A percentile compares a stretch with the other conserved stretches of the same genome.
Conservation (phyloP, 2,888 invertebrate genomes). For the Euplagia quadripunctaria region DNA sequence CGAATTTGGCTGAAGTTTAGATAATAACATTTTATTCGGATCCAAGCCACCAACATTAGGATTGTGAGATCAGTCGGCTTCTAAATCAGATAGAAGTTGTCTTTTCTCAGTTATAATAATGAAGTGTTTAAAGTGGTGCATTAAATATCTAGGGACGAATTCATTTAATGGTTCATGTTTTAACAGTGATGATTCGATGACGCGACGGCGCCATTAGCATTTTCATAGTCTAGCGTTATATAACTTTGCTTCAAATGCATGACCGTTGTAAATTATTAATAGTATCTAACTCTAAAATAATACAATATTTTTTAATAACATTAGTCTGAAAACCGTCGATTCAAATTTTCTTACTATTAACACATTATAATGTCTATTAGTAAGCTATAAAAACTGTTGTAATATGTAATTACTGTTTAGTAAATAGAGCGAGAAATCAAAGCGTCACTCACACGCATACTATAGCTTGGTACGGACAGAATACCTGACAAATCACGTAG, state of each 20-base stretch:
- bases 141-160: too few species aligned
- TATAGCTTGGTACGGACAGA: slow-evolving; percentile 49
- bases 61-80: too few species aligned
- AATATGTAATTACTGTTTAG: slow-evolving; percentile 67
- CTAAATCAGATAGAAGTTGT: too few species aligned
- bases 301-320: neutral
- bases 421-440: slow-evolving; percentile 82
- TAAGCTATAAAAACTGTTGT: slow-evolving; percentile 62
- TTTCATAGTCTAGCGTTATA: too few species aligned
- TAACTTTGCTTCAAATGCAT: neutral
- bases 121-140: too few species aligned
- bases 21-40: too few species aligned
- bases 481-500: slow-evolving; percentile 23
- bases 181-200: too few species aligned
- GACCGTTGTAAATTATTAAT: neutral
- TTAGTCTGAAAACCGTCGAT: neutral
- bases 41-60: too few species aligned
- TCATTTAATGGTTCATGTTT: too few species aligned
- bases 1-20: too few species aligned
- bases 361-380: slow-evolving; percentile 40
- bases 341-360: neutral
- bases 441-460: slow-evolving; percentile 68
- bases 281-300: neutral
- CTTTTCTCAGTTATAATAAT: too few species aligned
- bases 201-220: too few species aligned